These are phyloP conservation scores for Pogonocichla stellata DNA, from an alignment of 2,113 vertebrate species.

Conservation along the genomic window DNA sequence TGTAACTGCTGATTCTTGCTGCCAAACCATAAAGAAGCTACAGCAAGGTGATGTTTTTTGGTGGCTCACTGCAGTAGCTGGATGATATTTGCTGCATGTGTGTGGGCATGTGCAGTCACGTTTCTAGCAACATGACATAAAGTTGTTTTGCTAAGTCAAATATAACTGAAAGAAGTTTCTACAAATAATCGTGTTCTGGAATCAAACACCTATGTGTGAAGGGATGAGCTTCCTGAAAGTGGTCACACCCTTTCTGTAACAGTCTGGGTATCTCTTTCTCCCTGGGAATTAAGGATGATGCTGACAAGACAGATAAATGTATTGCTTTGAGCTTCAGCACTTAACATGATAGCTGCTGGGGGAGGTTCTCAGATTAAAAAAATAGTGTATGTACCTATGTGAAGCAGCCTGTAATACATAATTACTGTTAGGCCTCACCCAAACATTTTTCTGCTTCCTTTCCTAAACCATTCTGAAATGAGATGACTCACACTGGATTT, in stretches of 20 bases:
- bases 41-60: neutral
- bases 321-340: neutral
- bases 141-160: neutral
- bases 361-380: neutral
- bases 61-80: neutral
- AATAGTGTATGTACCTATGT: neutral
- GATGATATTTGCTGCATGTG: neutral
- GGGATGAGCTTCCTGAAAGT: neutral
- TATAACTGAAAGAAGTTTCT: neutral
- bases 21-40: neutral
- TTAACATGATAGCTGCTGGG: neutral
- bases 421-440: slow-evolving; percentile 12
- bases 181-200: neutral
- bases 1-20: neutral
- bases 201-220: neutral
- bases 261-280: neutral
- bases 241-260: neutral
- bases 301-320: neutral
- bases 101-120: neutral
- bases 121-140: neutral
- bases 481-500: neutral
- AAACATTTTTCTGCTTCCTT: slow-evolving; percentile 12
- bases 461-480: neutral
- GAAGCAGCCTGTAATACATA: neutral
- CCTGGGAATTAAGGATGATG: neutral